Evolutionary conservation across 2,113 vertebrate species (phyloP).

Genomic region (Ia io): DNA sequence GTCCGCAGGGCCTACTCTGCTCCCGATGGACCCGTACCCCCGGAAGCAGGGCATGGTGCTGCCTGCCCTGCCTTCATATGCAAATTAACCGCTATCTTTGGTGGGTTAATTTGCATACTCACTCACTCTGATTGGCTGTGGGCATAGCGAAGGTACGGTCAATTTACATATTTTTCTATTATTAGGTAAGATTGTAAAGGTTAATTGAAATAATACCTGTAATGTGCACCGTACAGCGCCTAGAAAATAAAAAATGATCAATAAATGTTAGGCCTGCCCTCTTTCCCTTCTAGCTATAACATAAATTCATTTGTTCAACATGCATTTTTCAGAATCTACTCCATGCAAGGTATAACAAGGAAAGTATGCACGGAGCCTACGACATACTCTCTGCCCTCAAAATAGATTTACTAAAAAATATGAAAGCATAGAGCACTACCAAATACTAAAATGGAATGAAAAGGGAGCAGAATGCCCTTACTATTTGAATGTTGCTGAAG

Average conservation of each 20-base stretch:
- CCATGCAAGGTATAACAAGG: background rate
- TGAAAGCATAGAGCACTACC: background rate
- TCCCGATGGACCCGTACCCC: no score
- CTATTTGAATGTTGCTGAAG: background rate
- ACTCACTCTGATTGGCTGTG: no score
- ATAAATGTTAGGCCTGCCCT: background rate
- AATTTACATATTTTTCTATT: no score
- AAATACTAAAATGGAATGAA: background rate
- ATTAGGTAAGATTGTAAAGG: no score
- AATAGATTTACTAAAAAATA: background rate
- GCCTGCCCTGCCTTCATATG: no score
- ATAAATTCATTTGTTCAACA: background rate
- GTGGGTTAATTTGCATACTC: no score
- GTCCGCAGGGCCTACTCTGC: no score
- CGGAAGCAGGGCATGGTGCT: no score
- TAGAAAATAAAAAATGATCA: background rate
- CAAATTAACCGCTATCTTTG: no score
- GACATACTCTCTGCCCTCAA: background rate
- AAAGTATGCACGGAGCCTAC: background rate
- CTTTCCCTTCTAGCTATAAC: background rate
- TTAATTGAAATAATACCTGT: constrained; percentile 25
- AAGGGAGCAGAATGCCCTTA: background rate
- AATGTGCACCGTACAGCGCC: fast-evolving
- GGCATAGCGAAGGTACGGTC: no score
- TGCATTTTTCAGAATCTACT: background rate